Evolutionary conservation across 1,140 invertebrate species (phyloP), one percentile per base, ranked within the genome.

Genomic region (Zelostemma sp.): DNA sequence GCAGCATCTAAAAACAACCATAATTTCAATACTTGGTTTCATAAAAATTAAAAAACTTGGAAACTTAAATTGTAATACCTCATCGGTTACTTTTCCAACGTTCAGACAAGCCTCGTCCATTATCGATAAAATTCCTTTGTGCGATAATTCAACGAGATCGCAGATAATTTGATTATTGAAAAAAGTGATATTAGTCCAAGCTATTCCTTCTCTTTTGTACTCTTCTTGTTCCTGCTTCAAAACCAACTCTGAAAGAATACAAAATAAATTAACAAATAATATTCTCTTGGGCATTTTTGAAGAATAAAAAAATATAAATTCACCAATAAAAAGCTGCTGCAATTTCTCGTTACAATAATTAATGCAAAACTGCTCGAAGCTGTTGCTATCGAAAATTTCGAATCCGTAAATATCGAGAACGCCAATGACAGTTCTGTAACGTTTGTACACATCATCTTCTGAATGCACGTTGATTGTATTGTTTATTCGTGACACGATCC

Each of bases 341-440:
- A 98, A 87, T 83, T 98, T 98, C 86, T 98, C 96, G 82, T 98
- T 98, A 74, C 96, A 98, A 85, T 98, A 98, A 82, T 98, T 98
- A 75, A 98, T 98, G 80, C 96, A 97, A 75, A 93, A 91, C 75
- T 98, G 96, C 83, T 98, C 96, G 86, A 98, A 97, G 76, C 93
- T 96, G 82, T 98, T 98, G 6, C 89, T 19, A 46, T 18, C 43
- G 18, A 46, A 46, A 46, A 98, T 97, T 88, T 99, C 97, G 86
- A 99, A 98, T 11, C 97, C 97, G 81, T 98, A 98, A 77, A 98
- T 99, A 77, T 99, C 97, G 17, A 99, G 86, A 1, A 99, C 96
- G 14, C 97, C 96, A 71, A 99, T 98, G 0, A 98, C 89, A 0
- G 93, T 95, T 78, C 92, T 90, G 63, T 91, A 91, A n/a, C 83